Evolutionary conservation across 2,113 vertebrate species (phyloP).

Genomic region (Egretta garzetta): DNA sequence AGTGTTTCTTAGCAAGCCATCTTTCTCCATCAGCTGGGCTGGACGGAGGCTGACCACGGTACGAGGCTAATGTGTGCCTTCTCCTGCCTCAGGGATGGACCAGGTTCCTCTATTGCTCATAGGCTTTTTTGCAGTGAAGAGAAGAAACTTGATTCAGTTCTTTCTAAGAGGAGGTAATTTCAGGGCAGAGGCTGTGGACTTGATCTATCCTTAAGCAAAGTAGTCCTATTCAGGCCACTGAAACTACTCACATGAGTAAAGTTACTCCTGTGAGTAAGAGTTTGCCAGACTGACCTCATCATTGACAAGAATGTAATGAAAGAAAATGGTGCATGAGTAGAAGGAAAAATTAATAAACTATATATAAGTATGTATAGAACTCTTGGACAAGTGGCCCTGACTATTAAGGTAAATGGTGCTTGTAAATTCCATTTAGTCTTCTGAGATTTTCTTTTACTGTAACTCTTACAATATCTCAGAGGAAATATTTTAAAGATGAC

Average conservation of each 20-base stretch:
- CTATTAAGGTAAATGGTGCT: slow-evolving; percentile 57
- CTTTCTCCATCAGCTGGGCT: neutral
- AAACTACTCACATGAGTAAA: neutral
- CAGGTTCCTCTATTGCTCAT: neutral
- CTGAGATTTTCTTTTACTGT: slow-evolving; percentile 24
- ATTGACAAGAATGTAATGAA: neutral
- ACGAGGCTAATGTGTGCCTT: neutral
- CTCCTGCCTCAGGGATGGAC: neutral
- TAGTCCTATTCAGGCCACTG: neutral
- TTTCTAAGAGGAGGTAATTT: neutral
- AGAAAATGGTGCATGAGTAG: neutral
- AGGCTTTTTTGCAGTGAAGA: neutral
- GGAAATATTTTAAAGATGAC: slow-evolving; percentile 56
- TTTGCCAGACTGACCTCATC: neutral
- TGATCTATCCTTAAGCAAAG: neutral
- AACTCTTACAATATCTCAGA: slow-evolving; percentile 23
- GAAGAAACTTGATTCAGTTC: neutral
- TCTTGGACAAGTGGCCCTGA: slow-evolving; percentile 34
- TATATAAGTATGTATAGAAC: slow-evolving; percentile 32
- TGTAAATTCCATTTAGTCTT: slow-evolving; percentile 65
- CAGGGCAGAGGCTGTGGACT: neutral
- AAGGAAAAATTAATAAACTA: slow-evolving; percentile 38
- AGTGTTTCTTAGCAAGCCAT: slow-evolving; percentile 11
- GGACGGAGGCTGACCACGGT: neutral
- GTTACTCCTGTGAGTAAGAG: neutral